Percentiles rank a stretch among this genome's conserved stretches.
These are phyloP conservation scores for Poecilia latipinna DNA, from an alignment of 2,113 vertebrate species.

Conservation along the genomic window DNA sequence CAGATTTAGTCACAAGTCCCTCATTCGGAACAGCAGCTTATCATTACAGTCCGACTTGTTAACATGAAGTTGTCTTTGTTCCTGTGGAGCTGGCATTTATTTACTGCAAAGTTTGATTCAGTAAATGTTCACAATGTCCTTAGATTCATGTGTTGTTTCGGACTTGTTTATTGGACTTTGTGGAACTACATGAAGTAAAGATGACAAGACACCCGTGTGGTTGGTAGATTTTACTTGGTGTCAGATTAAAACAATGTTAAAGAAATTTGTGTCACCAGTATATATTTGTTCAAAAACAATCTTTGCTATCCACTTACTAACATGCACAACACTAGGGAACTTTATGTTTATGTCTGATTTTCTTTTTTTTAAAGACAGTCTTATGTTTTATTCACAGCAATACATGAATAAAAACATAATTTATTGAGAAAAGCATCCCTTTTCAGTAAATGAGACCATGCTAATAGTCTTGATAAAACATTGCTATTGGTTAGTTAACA, in stretches of 20 bases:
- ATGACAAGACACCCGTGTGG: not conserved
- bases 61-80: constrained; percentile 21
- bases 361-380: not conserved
- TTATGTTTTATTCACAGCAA: not conserved
- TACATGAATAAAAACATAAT: constrained; percentile 1
- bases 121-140: constrained; percentile 1
- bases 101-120: constrained; percentile 16
- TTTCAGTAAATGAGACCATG: constrained; percentile 12
- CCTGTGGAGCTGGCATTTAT: constrained; percentile 23
- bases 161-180: not conserved
- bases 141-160: not conserved
- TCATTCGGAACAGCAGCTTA: constrained; percentile 52
- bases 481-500: not conserved
- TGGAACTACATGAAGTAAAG: not conserved
- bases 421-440: constrained; percentile 21
- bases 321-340: not conserved
- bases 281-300: not conserved
- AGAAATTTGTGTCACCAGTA: not conserved
- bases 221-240: not conserved
- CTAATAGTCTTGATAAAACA: constrained; percentile 6
- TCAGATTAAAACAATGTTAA: not conserved
- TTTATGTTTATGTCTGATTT: not conserved
- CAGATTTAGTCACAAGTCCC: constrained; percentile 56
- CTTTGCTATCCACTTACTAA: not conserved
- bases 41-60: constrained; percentile 18